These are phyloP conservation scores for Lymantria dispar DNA, from an alignment of 2,888 invertebrate species.

Conservation along the genomic window DNA sequence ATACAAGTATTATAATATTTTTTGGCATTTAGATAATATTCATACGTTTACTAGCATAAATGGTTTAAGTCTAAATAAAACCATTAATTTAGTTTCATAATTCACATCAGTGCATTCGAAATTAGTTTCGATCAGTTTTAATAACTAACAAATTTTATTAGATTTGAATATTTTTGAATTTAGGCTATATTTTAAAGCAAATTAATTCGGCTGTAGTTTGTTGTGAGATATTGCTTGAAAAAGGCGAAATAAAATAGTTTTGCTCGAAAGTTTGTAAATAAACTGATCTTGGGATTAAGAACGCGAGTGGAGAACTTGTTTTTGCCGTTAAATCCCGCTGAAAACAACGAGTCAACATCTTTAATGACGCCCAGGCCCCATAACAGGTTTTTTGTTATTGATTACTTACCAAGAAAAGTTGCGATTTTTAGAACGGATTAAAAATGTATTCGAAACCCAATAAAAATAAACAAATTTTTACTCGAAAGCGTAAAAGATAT, in stretches of 20 bases:
- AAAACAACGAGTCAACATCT: conserved; percentile 61
- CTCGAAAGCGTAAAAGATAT: conserved; percentile 50
- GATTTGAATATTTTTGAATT: too few relatives aligned
- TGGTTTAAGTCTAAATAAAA: too few relatives aligned
- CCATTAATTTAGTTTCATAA: too few relatives aligned
- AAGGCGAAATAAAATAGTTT: conserved; percentile 23
- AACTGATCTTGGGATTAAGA: conserved; percentile 43
- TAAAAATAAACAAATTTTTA: conserved; percentile 23
- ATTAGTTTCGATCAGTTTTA: too few relatives aligned
- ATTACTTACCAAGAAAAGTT: conserved; percentile 38
- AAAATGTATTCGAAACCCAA: conserved; percentile 8
- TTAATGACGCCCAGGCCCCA: conserved; percentile 45
- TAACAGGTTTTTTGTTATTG: conserved; percentile 54
- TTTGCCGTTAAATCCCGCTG: conserved; percentile 70
- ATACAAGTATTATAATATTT: too few relatives aligned
- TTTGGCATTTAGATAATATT: too few relatives aligned
- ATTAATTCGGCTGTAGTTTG: too few relatives aligned
- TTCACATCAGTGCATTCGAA: too few relatives aligned
- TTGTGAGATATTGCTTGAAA: conserved; percentile 5
- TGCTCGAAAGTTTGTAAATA: conserved; percentile 63
- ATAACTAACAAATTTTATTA: too few relatives aligned
- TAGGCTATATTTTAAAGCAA: too few relatives aligned
- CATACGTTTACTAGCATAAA: too few relatives aligned
- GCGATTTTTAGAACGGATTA: conserved; percentile 23
- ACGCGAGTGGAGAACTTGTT: conserved; percentile 64